Conservation (phyloP, 2,888 invertebrate genomes). For the Hydrotaea diabolus region DNA sequence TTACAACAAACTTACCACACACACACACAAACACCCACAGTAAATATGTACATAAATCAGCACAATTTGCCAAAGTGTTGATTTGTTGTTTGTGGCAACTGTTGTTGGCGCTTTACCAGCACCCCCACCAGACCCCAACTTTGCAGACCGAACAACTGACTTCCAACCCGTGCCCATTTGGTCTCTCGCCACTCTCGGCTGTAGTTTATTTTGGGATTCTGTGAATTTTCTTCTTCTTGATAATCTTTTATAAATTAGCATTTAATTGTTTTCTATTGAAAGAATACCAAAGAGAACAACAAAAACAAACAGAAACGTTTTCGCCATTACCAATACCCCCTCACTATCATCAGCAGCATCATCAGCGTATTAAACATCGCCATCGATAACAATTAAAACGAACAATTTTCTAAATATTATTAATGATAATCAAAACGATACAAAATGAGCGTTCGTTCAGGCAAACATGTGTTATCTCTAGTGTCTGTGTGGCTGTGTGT, state of each 20-base stretch:
- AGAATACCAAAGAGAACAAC: slow-evolving; percentile 37
- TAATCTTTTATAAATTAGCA: slow-evolving; percentile 53
- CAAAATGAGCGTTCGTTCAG: neutral
- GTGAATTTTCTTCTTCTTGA: neutral
- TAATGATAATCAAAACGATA: slow-evolving; percentile 35
- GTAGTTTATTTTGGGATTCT: neutral
- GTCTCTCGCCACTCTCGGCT: neutral
- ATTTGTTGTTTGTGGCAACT: slow-evolving; percentile 3
- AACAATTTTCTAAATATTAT: slow-evolving; percentile 32
- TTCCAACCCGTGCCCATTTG: neutral
- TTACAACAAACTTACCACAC: neutral
- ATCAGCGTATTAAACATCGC: slow-evolving; percentile 13
- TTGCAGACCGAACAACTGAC: neutral
- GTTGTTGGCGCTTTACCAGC: neutral
- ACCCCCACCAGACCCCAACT: neutral
- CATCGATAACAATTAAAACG: neutral
- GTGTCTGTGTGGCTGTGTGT: slow-evolving; percentile 7
- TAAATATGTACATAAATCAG: no score
- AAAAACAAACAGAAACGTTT: slow-evolving; percentile 23
- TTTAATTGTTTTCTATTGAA: slow-evolving; percentile 57
- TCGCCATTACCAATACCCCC: neutral
- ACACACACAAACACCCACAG: neutral
- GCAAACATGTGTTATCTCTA: neutral
- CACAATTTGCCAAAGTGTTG: slow-evolving; percentile 2
- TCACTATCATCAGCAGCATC: neutral